Conservation (phyloP, 2,113 vertebrate species). For the Cyprinodon brontotheroides region DNA sequence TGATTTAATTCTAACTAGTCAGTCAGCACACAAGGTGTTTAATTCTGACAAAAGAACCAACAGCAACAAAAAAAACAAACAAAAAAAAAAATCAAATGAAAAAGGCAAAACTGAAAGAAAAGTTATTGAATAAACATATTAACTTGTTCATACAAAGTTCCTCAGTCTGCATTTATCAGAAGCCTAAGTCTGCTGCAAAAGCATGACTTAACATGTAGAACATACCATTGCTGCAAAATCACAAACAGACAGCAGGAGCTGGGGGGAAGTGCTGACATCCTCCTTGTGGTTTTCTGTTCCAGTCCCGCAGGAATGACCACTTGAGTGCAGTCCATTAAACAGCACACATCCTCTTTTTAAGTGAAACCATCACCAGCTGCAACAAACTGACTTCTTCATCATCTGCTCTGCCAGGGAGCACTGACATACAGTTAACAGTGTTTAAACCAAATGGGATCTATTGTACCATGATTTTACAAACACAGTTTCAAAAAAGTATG, state of each 20-base stretch:
- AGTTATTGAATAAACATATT: background rate
- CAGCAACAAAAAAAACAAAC: background rate
- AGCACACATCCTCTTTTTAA: background rate
- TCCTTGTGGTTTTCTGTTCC: slow-evolving; percentile 27
- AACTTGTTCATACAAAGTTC: background rate
- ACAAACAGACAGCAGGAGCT: background rate
- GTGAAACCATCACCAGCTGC: background rate
- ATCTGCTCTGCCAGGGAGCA: background rate
- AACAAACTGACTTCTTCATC: background rate
- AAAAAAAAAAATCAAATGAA: background rate
- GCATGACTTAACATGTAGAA: slow-evolving; percentile 20
- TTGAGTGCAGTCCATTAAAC: background rate
- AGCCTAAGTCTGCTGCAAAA: background rate
- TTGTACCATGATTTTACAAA: no score
- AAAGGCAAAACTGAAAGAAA: background rate
- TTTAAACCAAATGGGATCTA: no score
- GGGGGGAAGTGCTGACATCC: slow-evolving; percentile 28
- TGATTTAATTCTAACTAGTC: background rate
- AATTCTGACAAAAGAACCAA: background rate
- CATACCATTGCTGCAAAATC: slow-evolving; percentile 6
- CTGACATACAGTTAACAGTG: no score
- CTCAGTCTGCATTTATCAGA: background rate
- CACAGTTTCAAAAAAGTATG: no score
- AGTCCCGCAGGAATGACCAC: slow-evolving; percentile 7
- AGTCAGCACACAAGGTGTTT: background rate